Evolutionary conservation across 2,888 invertebrate genomes (phyloP), one percentile per base, ranked within the genome.

Genomic region (Philopedon plagiatum): DNA sequence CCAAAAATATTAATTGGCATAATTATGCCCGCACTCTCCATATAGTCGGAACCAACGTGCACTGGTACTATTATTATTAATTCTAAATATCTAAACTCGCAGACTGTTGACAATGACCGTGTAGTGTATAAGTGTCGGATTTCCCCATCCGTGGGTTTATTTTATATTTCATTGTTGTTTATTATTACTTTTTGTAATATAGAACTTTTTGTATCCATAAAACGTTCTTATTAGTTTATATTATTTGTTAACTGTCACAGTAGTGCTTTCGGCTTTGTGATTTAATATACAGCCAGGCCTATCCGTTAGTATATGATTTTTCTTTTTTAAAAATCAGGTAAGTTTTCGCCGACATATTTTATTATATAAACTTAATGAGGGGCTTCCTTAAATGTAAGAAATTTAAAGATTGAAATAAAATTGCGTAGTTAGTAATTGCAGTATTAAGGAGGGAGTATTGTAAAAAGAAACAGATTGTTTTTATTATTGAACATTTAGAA

Each of bases 71-170:
- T 11, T 37, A 11, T 37, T 37, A 1, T 37, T 37, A 1, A 37
- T 26, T 51, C 29, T 51, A 29, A 29, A 51, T 51, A 29, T 51
- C 0, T 23, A 23, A 54, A 29, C 51, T 54, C 18, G 51, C 29
- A 15, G 15, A 29, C 29, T 1, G 3, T 18, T 54, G 51, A 54
- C 29, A 54, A 5, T 54, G 51, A 54, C 51, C 51, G 29, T 15
- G 51, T 54, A 21, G n/a, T 23, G 39, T 5, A 46, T 19, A 23
- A 29, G 9, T 54, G 29, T 29, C 18, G 51, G 51, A 54, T 15
- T 54, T 54, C 23, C 51, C 51, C 29, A 29, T 32, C 29, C 51
- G 18, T 29, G 29, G 29, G 29, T 54, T 46, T 26, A 29, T 51
- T 51, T 11, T 49, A 23, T n/a, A 49, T 8, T 51, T 13, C 7